Evolutionary conservation across 2,113 vertebrate genomes (phyloP).

Genomic region (Microcebus ravelobensis): DNA sequence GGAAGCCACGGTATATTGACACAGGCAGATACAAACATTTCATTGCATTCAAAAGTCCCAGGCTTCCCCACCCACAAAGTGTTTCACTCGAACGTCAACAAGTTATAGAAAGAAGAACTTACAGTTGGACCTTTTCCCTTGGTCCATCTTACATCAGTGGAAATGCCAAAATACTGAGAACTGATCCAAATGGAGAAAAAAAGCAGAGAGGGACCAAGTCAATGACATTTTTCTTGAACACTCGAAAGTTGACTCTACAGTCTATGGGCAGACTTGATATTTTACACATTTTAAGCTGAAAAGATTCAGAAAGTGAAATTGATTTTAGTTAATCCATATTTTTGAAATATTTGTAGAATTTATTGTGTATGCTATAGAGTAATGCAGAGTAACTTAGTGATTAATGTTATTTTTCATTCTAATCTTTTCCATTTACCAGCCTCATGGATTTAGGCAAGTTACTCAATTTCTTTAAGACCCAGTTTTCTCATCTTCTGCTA

Average conservation of each 20-base stretch:
- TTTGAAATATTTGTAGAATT: neutral
- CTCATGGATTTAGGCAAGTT: neutral
- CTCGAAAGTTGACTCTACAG: neutral
- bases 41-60: neutral
- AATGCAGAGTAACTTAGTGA: neutral
- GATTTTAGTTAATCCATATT: neutral
- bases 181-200: neutral
- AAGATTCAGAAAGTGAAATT: neutral
- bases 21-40: neutral
- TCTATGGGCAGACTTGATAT: neutral
- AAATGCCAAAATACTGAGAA: neutral
- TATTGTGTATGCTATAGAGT: neutral
- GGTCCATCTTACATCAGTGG: neutral
- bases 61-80: neutral
- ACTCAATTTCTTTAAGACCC: neutral
- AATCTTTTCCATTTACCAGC: neutral
- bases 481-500: neutral
- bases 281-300: neutral
- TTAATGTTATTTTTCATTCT: neutral
- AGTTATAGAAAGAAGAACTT: slow-evolving; percentile 1
- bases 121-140: neutral
- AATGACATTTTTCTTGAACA: neutral
- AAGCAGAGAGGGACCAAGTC: neutral
- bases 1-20: neutral
- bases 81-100: neutral